Evolutionary conservation across 2,113 vertebrate species (phyloP).

Genomic region (Triplophysa tibetana): DNA sequence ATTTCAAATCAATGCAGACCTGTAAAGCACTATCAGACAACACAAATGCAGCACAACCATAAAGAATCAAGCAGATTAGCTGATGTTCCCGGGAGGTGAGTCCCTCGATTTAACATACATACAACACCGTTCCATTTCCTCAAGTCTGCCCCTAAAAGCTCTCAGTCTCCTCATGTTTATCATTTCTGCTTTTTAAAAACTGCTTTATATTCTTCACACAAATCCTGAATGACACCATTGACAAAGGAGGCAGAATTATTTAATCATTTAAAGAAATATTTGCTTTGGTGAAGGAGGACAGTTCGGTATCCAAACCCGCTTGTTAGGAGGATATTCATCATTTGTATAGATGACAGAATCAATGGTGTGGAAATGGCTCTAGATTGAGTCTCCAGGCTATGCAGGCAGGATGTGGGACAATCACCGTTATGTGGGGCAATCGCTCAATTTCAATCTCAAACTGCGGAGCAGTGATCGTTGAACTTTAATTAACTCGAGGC

Average conservation of each 20-base stretch:
- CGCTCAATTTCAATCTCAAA: slow-evolving; percentile 82
- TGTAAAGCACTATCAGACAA: slow-evolving; percentile 66
- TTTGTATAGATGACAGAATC: slow-evolving; percentile 80
- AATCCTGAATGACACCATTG: not conserved
- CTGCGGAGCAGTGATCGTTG: slow-evolving; percentile 73
- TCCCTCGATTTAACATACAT: not conserved
- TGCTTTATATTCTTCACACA: not conserved
- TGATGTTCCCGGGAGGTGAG: slow-evolving; percentile 44
- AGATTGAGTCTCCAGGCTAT: slow-evolving; percentile 79
- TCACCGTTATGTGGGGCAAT: slow-evolving; percentile 77
- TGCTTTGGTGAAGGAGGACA: slow-evolving; percentile 41
- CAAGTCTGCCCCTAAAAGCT: not conserved
- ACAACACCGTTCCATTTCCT: not conserved
- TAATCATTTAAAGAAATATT: slow-evolving; percentile 24
- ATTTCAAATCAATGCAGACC: slow-evolving; percentile 69
- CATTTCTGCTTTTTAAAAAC: not conserved
- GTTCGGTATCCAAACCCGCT: slow-evolving; percentile 66
- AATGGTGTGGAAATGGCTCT: slow-evolving; percentile 80
- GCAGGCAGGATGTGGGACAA: slow-evolving; percentile 71
- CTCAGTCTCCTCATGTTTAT: not conserved
- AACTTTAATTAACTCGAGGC: slow-evolving; percentile 76
- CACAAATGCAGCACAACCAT: slow-evolving; percentile 64
- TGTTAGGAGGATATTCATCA: slow-evolving; percentile 76
- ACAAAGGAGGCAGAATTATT: slow-evolving; percentile 10
- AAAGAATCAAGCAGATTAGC: slow-evolving; percentile 60